Conservation (phyloP, 2,888 invertebrate species). For the Aphelenchoides bicaudatus region DNA sequence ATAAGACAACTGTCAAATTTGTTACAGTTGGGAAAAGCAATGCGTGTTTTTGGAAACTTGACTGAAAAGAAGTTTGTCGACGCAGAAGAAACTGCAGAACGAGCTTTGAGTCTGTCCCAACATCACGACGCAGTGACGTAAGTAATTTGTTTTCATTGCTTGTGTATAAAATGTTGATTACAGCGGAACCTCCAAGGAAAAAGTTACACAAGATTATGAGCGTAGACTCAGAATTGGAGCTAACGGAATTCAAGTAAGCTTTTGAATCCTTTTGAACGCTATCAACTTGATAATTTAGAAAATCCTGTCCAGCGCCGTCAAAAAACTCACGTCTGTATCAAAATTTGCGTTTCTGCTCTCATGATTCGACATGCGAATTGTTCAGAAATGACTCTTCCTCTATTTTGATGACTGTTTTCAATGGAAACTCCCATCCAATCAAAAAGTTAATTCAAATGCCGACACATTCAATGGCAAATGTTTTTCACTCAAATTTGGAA, state of each 20-base stretch:
- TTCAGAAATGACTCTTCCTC: conserved; percentile 28
- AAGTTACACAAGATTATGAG: conserved; percentile 83
- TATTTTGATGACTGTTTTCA: conserved; percentile 45
- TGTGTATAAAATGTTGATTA: too few relatives aligned
- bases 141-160: too few relatives aligned
- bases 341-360: conserved; percentile 43
- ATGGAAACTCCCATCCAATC: conserved; percentile 30
- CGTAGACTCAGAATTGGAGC: conserved; percentile 72
- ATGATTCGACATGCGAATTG: conserved; percentile 53
- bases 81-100: conserved; percentile 32
- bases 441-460: conserved; percentile 38
- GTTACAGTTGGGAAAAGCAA: conserved; percentile 64
- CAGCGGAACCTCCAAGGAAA: too few relatives aligned
- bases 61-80: conserved; percentile 7
- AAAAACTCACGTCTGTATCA: too few relatives aligned
- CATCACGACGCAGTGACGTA: conserved; percentile 85
- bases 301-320: too few relatives aligned
- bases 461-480: conserved; percentile 33
- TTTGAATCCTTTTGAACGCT: conserved; percentile 8
- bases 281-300: conserved; percentile 19
- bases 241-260: conserved; percentile 46
- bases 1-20: conserved; percentile 62
- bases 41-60: conserved; percentile 12
- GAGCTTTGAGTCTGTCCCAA: conserved; percentile 65
- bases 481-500: conserved; percentile 22